Evolutionary conservation across 2,888 invertebrate species (phyloP), one percentile per base, ranked within the genome.

Genomic region (Ornithoptera alexandrae): DNA sequence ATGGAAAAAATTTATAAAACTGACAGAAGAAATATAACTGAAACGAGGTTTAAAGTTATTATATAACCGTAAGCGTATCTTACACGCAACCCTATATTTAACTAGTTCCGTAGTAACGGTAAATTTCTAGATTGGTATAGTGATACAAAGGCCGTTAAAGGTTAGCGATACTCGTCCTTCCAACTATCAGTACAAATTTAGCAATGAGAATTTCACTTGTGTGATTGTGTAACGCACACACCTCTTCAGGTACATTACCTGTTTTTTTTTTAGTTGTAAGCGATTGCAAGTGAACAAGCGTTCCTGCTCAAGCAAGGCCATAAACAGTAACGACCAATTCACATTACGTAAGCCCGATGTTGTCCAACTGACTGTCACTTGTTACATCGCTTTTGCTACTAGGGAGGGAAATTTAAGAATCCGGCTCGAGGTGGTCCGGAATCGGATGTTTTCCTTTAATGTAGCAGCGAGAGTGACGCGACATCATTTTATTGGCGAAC

Each of bases 391-490:
- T 64, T 58, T 65, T 53, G 60, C 64, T 60, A n/a, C 64, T 69
- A 69, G 64, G 68, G 64, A 61, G 68, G 53, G 68, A 69, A 69
- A 69, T 69, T 64, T 46, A 62, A 60, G 53, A 60, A 69, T 69
- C 68, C 68, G 68, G 63, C 36, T 64, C 59, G 39, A n/a, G 59
- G 20, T 22, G 20, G 53, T 39, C 56, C 53, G 60, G 46, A 1
- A 56, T 30, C 50, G 66, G 18, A 57, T 42, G 22, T 30, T 39
- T 46, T 56, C 1, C 58, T 62, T 68, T 60, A 63, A 68, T 20
- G 57, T 46, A 57, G 4, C 68, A 60, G 68, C 39, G 64, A 64
- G 60, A 64, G 68, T 68, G 68, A 57, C 30, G 46, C 62, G 46
- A 12, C 36, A 24, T 5, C 36, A 17, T 12, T 36, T 39, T 20